Percentiles rank a stretch among this genome's conserved stretches.
phyloP scores from a whole-genome alignment of 2,888 invertebrate genomes.

The Archips xylosteana region DNA sequence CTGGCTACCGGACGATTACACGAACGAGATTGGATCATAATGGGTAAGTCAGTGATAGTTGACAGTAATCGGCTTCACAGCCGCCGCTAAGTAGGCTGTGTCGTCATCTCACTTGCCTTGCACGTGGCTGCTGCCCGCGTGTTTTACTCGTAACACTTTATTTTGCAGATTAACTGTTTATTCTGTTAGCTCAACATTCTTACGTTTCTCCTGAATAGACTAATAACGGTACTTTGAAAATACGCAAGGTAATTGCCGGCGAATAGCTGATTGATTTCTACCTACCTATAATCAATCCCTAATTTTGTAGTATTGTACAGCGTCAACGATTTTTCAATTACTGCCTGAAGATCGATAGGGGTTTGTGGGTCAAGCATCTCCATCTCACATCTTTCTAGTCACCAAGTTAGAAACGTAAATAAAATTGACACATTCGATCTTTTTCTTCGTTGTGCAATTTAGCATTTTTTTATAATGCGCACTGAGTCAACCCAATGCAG shows the following conservation, averaged over 20 bases:
- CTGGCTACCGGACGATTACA: constrained; percentile 64
- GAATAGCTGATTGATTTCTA: background rate
- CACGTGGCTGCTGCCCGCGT: constrained; percentile 59
- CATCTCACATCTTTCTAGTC: constrained; percentile 50
- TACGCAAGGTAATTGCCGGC: background rate
- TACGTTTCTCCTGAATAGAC: constrained; percentile 8
- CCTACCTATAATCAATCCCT: background rate
- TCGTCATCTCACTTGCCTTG: constrained; percentile 57
- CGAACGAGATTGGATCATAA: constrained; percentile 75
- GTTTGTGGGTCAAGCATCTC: constrained; percentile 59
- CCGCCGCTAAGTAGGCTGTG: constrained; percentile 66
- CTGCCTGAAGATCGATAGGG: constrained; percentile 50
- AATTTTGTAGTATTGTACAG: background rate
- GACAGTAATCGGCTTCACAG: constrained; percentile 55
- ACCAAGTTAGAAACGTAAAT: constrained; percentile 20
- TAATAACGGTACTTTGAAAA: background rate
- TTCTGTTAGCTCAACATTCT: constrained; percentile 49
- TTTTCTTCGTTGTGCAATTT: constrained; percentile 3
- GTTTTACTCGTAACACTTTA: constrained; percentile 52
- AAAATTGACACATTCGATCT: constrained; percentile 1
- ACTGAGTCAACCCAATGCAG: constrained; percentile 10
- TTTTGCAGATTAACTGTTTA: constrained; percentile 39
- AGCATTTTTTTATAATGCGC: constrained; percentile 7
- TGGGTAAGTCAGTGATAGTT: constrained; percentile 68
- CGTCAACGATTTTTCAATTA: constrained; percentile 20